phyloP scores from a whole-genome alignment of 2,113 vertebrate genomes.

The Candoia aspera region DNA sequence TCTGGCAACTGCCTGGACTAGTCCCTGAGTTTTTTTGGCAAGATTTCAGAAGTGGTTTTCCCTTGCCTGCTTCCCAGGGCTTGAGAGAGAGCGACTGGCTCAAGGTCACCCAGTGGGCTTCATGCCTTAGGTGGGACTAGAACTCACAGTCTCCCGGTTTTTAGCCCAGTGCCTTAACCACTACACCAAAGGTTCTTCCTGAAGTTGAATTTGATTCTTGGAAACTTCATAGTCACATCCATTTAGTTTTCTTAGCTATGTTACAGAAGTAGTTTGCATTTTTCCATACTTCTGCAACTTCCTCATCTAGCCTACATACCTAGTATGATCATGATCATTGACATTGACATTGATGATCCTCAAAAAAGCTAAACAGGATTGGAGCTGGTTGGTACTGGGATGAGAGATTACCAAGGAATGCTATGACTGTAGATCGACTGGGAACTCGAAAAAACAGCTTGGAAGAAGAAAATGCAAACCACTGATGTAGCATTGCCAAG shows the following conservation, averaged over 20 bases:
- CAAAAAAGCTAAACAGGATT: background rate
- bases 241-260: background rate
- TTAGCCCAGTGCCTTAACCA: background rate
- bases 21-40: background rate
- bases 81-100: background rate
- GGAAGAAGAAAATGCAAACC: background rate
- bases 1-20: background rate
- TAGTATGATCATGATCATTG: background rate
- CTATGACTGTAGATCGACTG: background rate
- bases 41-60: background rate
- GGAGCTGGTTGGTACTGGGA: background rate
- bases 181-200: background rate
- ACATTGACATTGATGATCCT: background rate
- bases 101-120: background rate
- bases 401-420: background rate
- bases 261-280: background rate
- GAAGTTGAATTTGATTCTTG: background rate
- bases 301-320: background rate
- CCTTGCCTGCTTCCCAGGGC: background rate
- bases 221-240: background rate
- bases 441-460: background rate
- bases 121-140: background rate
- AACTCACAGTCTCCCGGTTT: background rate
- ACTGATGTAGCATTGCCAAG: background rate
- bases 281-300: background rate